Evolutionary conservation across 2,888 invertebrate species (phyloP).

Genomic region (Clitarchus hookeri): DNA sequence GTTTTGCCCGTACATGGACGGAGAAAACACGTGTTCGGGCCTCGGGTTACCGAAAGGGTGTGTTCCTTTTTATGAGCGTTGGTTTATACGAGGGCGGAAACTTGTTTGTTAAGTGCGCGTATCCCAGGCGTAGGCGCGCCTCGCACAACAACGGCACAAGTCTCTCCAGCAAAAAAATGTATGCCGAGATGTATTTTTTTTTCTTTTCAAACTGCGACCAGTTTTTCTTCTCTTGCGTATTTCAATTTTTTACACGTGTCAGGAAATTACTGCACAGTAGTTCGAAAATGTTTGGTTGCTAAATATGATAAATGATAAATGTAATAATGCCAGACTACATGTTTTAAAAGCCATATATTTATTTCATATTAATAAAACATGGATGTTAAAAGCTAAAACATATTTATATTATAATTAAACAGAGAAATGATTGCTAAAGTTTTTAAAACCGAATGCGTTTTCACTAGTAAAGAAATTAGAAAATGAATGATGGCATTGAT

Average conservation of each 20-base stretch:
- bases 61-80: constrained; percentile 28
- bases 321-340: too few relatives aligned
- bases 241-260: not conserved
- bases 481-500: too few relatives aligned
- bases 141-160: not conserved
- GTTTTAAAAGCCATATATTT: too few relatives aligned
- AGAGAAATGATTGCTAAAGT: too few relatives aligned
- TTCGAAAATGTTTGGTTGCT: not conserved
- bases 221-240: not conserved
- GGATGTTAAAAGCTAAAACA: too few relatives aligned
- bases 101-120: constrained; percentile 3
- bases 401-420: too few relatives aligned
- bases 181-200: not conserved
- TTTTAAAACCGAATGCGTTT: too few relatives aligned
- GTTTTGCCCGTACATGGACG: constrained; percentile 30
- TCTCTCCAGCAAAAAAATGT: not conserved
- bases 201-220: not conserved
- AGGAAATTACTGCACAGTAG: not conserved
- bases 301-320: not conserved
- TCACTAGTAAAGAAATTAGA: too few relatives aligned
- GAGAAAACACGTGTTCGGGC: constrained; percentile 33
- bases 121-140: not conserved
- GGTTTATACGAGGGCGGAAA: constrained; percentile 17
- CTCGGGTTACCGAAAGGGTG: constrained; percentile 30
- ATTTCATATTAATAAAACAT: too few relatives aligned